Base-by-base conservation (phyloP, 2,113 vertebrate species). In the Nibea coibor region DNA sequence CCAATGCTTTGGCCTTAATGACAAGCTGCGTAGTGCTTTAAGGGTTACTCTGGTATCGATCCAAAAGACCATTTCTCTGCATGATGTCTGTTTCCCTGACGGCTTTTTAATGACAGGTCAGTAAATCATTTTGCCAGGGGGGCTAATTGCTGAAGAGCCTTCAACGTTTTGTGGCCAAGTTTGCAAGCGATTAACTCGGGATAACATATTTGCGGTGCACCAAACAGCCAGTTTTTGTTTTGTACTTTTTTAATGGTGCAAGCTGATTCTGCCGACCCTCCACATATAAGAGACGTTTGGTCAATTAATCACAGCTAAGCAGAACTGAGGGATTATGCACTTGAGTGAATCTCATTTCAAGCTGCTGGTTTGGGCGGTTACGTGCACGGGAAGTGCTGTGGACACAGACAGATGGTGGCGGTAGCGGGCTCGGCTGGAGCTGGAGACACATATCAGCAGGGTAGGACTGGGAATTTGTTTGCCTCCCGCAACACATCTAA, bases 281-380 rank as follows among this genome's bases (percentile, higher is more conserved):
- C 83, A 85, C 64, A 85, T 73, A 83, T 69, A 74, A 86, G 79
- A 87, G 70, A 85, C 82, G 88, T 90, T 92, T 88, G 87, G 86
- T 89, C 91, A 94, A 92, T 94, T 93, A 93, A 94, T 94, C 92
- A 92, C 88, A 85, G 78, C 87, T 86, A 88, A 91, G 88, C 90
- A 91, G 89, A 93, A 93, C 79, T 84, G 89, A 92, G 84, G 91
- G 90, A 93, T 92, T 92, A 93, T 62, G 83, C 91, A 93, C 91
- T 92, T 88, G 88, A 92, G 79, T 86, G 88, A 92, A 94, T 92
- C 90, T 89, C 91, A 93, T 94, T 94, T 94, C 89, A 93, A 92
- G 90, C 90, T 93, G 72, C 82, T 88, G 90, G 75, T 89, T 87
- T 53, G 74, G 76, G 85, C 75, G 85, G 73, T 83, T 78, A 78